These are phyloP conservation scores for Rousettus madagascariensis DNA, from an alignment of 2,797 vertebrate genomes.

Conservation along the genomic window DNA sequence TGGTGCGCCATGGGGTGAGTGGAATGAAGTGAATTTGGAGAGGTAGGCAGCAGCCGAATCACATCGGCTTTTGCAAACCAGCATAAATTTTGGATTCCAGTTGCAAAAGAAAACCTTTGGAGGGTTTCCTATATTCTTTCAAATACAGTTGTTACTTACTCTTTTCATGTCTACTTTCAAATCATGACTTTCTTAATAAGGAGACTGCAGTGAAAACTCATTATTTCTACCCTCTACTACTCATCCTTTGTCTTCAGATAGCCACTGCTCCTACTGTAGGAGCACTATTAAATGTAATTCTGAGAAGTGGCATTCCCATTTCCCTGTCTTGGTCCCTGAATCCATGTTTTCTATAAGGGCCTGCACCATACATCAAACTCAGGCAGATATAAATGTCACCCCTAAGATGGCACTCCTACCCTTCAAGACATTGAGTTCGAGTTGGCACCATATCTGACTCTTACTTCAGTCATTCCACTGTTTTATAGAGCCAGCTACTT, in stretches of 20 bases:
- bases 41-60: not conserved
- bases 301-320: not conserved
- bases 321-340: not conserved
- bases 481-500: not conserved
- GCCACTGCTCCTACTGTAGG: not conserved
- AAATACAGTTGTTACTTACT: not conserved
- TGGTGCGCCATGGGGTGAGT: not conserved
- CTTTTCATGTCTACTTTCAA: not conserved
- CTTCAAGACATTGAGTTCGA: not conserved
- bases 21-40: not conserved
- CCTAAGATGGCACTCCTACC: not conserved
- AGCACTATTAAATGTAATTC: not conserved
- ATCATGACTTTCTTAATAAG: not conserved
- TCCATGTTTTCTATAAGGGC: not conserved
- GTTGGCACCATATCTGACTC: not conserved
- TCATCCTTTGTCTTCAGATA: not conserved
- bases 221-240: not conserved
- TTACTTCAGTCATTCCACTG: not conserved
- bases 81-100: not conserved
- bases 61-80: not conserved
- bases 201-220: not conserved
- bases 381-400: not conserved
- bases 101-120: not conserved
- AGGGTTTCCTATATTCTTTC: not conserved
- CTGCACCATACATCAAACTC: not conserved